phyloP scores from a whole-genome alignment of 2,797 vertebrate genomes.

The Carapus acus region DNA sequence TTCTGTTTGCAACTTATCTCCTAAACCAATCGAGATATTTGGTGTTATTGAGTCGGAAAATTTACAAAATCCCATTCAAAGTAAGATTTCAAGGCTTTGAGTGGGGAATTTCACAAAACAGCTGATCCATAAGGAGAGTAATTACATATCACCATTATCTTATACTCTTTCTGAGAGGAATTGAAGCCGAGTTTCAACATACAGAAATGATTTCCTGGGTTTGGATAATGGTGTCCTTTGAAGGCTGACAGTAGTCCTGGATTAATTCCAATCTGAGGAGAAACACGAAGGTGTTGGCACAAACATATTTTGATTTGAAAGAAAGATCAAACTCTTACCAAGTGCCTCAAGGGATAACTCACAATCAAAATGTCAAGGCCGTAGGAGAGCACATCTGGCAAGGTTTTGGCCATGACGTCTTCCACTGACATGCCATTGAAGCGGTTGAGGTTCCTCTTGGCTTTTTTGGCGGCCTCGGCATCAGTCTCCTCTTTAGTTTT shows the following conservation, averaged over 20 bases:
- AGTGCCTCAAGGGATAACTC: conserved; percentile 61
- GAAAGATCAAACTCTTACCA: neutral
- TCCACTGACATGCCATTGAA: conserved; percentile 94
- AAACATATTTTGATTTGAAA: neutral
- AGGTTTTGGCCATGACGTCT: conserved; percentile 90
- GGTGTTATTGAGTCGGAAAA: too few relatives aligned
- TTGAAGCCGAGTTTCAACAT: conserved; percentile 61
- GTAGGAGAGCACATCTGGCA: conserved; percentile 91
- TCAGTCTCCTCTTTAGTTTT: conserved; percentile 76
- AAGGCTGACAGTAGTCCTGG: conserved; percentile 95
- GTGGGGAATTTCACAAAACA: neutral
- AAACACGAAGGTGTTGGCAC: conserved; percentile 43
- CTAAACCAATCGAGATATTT: too few relatives aligned
- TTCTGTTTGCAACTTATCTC: too few relatives aligned
- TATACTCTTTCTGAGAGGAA: conserved; percentile 4
- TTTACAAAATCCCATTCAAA: too few relatives aligned
- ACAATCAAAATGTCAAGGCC: conserved; percentile 97
- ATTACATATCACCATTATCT: neutral
- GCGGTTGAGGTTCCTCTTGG: conserved; percentile 89
- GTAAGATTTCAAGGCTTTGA: too few relatives aligned
- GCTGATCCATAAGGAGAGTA: neutral
- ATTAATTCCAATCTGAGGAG: conserved; percentile 92
- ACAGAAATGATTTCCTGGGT: conserved; percentile 99
- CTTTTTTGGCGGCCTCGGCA: conserved; percentile 77
- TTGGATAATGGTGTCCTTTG: conserved; percentile 97